phyloP scores from a whole-genome alignment of 2,113 vertebrate genomes.

The Stictonetta naevosa region DNA sequence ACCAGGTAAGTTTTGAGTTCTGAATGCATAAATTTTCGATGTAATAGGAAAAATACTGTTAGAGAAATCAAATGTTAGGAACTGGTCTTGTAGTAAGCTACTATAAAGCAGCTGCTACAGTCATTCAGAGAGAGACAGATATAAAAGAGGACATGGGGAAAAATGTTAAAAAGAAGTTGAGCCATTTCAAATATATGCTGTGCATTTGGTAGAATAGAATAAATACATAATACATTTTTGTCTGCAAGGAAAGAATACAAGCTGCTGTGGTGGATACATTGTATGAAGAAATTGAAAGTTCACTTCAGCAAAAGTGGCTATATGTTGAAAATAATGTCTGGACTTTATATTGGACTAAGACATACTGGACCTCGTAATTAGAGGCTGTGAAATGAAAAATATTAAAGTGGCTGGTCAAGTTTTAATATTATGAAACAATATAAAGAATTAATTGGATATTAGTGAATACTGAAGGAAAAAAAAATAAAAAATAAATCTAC shows the following conservation, averaged over 20 bases:
- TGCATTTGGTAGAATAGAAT: background rate
- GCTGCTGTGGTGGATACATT: background rate
- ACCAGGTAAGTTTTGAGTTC: background rate
- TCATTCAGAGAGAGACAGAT: background rate
- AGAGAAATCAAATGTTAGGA: background rate
- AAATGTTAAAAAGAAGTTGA: background rate
- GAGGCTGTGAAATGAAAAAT: background rate
- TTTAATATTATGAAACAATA: background rate
- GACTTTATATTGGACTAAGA: background rate
- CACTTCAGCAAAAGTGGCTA: background rate
- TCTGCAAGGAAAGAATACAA: background rate
- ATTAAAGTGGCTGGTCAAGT: background rate
- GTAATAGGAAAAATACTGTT: background rate
- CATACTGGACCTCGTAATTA: background rate
- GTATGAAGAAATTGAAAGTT: background rate
- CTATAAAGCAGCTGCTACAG: background rate
- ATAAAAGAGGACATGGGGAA: background rate
- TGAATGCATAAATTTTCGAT: background rate
- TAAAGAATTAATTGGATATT: background rate
- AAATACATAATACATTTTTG: background rate
- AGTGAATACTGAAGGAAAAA: background rate
- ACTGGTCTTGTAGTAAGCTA: background rate
- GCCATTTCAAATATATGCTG: background rate
- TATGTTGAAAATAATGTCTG: background rate
- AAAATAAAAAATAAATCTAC: background rate